Percentiles rank a stretch among this genome's conserved stretches.
Conservation (phyloP, 2,113 vertebrate genomes). For the Puma concolor region DNA sequence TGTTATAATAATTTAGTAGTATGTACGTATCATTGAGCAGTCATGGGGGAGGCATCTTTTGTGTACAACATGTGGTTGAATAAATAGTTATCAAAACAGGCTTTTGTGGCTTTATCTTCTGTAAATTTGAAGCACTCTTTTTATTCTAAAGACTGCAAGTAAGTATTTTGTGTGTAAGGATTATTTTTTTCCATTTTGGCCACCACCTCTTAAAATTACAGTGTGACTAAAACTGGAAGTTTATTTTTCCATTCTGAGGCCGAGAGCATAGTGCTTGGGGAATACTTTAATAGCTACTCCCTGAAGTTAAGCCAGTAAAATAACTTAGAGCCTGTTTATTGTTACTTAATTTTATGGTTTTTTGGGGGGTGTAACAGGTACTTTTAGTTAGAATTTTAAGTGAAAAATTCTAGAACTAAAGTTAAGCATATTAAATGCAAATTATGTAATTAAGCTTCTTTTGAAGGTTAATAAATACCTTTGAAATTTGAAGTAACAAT, state of each 20-base stretch:
- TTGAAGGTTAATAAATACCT: slow-evolving; percentile 33
- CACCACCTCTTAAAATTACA: slow-evolving; percentile 36
- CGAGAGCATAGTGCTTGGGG: slow-evolving; percentile 25
- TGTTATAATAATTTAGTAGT: not conserved
- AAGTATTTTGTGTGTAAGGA: not conserved
- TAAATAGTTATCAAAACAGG: not conserved
- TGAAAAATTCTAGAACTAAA: slow-evolving; percentile 17
- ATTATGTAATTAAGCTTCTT: slow-evolving; percentile 49
- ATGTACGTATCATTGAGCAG: not conserved
- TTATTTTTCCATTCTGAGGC: slow-evolving; percentile 54
- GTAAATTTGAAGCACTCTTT: slow-evolving; percentile 42
- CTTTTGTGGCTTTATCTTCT: slow-evolving; percentile 31
- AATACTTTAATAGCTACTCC: slow-evolving; percentile 50
- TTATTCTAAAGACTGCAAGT: not conserved
- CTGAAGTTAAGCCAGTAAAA: slow-evolving; percentile 52
- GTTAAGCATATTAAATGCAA: not conserved
- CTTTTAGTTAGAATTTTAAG: slow-evolving; percentile 62
- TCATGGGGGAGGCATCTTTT: not conserved
- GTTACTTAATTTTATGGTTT: slow-evolving; percentile 42
- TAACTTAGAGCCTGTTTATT: slow-evolving; percentile 46
- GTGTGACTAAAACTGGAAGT: not conserved
- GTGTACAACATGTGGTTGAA: not conserved
- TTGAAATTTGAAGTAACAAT: slow-evolving; percentile 24
- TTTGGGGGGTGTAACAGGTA: not conserved
- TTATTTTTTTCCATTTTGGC: slow-evolving; percentile 42